Conservation (phyloP, 2,113 vertebrate genomes). For the Pavo muticus region DNA sequence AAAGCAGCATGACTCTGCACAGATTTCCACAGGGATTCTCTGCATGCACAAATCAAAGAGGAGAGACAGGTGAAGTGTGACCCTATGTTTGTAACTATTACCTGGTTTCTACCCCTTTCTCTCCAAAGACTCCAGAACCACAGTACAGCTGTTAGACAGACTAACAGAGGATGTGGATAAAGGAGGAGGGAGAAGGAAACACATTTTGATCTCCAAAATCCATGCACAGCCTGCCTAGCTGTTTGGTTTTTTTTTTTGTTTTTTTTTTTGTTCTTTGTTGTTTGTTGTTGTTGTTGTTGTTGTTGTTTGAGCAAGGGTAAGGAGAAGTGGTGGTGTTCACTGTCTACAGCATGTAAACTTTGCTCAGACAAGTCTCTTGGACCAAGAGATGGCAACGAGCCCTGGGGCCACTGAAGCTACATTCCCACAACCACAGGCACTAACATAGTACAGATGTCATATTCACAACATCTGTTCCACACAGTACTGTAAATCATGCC, state of each 20-base stretch:
- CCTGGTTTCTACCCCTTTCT: not conserved
- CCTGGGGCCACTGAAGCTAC: not conserved
- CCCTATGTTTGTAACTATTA: not conserved
- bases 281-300: not conserved
- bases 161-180: not conserved
- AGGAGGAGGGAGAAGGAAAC: not conserved
- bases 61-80: not conserved
- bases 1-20: not conserved
- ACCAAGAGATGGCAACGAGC: not conserved
- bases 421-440: not conserved
- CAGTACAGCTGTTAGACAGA: not conserved
- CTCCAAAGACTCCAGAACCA: not conserved
- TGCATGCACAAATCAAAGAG: not conserved
- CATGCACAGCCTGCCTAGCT: not conserved
- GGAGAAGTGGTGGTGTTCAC: not conserved
- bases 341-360: not conserved
- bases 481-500: not conserved
- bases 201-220: not conserved
- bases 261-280: not conserved
- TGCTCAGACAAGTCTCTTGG: not conserved
- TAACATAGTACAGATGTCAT: not conserved
- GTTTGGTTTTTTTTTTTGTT: not conserved
- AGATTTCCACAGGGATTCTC: not conserved
- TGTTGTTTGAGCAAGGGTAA: not conserved
- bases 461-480: conserved; percentile 9